phyloP scores from a whole-genome alignment of 2,113 vertebrate species.

The Rhabdomys dilectus region DNA sequence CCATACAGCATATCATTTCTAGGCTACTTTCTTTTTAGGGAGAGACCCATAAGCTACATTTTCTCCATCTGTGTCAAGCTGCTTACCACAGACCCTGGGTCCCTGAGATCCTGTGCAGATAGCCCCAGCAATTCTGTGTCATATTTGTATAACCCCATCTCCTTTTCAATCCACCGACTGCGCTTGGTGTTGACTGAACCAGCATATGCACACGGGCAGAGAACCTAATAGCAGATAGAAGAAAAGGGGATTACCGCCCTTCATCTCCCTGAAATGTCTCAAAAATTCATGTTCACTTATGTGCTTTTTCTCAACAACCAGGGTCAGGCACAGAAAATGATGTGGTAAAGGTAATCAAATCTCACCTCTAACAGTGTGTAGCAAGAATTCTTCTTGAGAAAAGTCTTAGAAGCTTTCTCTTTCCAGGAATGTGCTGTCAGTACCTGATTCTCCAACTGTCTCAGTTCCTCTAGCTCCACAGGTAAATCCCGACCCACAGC shows the following conservation, averaged over 20 bases:
- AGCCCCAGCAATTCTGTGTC: conserved; percentile 95
- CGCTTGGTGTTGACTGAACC: conserved; percentile 89
- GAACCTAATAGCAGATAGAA: conserved; percentile 86
- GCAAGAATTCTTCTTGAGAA: conserved; percentile 95
- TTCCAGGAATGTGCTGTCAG: conserved; percentile 95
- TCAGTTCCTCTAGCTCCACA: conserved; percentile 93
- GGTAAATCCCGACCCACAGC: conserved; percentile 95
- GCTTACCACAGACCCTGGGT: conserved; percentile 96
- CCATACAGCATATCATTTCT: not conserved
- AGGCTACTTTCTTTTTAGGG: not conserved
- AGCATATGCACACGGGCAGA: conserved; percentile 93
- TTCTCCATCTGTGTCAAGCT: not conserved
- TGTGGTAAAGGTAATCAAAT: not conserved
- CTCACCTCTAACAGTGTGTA: conserved; percentile 94
- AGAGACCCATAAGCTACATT: not conserved
- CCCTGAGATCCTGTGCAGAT: conserved; percentile 95
- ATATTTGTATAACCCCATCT: conserved; percentile 87
- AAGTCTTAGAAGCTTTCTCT: conserved; percentile 95
- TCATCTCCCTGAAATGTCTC: not conserved
- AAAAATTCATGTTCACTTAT: not conserved
- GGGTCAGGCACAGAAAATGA: not conserved
- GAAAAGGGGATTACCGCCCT: not conserved
- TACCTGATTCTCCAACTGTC: conserved; percentile 95
- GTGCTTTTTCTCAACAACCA: not conserved
- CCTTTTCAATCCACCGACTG: conserved; percentile 86